phyloP scores from a whole-genome alignment of 2,113 vertebrate genomes.

The Catharus bicknelli region DNA sequence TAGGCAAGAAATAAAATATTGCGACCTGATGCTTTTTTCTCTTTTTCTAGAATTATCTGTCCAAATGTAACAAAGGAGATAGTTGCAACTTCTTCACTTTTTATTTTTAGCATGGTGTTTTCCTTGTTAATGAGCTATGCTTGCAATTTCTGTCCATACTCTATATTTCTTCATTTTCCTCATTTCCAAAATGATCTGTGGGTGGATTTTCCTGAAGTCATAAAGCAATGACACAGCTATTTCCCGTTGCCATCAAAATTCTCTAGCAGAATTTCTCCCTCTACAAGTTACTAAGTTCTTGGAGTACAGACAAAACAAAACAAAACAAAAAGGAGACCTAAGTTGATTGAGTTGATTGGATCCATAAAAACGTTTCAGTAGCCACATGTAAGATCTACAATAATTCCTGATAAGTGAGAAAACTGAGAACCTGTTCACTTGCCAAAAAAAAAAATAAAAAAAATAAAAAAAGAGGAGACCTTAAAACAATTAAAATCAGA shows the following conservation, averaged over 20 bases:
- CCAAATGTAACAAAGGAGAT: not conserved
- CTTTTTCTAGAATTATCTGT: not conserved
- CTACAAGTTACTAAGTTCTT: constrained; percentile 45
- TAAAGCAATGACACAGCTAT: constrained; percentile 56
- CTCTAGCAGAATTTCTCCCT: constrained; percentile 50
- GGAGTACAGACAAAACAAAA: not conserved
- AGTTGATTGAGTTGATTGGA: not conserved
- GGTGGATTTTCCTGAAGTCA: constrained; percentile 70
- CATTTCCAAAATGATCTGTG: constrained; percentile 40
- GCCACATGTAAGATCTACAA: not conserved
- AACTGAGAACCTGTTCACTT: not conserved
- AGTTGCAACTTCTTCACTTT: not conserved
- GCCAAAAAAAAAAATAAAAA: not conserved
- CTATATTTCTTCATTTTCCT: constrained; percentile 11
- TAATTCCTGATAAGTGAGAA: not conserved
- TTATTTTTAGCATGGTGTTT: not conserved
- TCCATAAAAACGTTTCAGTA: not conserved
- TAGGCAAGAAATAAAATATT: not conserved
- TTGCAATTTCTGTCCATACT: not conserved
- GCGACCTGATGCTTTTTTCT: not conserved
- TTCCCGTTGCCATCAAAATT: constrained; percentile 68
- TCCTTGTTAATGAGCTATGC: not conserved
- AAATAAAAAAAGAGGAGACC: not conserved
- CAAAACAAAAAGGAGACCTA: not conserved
- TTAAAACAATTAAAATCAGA: not conserved